Evolutionary conservation across 2,797 vertebrate species (phyloP).

Genomic region (Taeniopygia guttata): DNA sequence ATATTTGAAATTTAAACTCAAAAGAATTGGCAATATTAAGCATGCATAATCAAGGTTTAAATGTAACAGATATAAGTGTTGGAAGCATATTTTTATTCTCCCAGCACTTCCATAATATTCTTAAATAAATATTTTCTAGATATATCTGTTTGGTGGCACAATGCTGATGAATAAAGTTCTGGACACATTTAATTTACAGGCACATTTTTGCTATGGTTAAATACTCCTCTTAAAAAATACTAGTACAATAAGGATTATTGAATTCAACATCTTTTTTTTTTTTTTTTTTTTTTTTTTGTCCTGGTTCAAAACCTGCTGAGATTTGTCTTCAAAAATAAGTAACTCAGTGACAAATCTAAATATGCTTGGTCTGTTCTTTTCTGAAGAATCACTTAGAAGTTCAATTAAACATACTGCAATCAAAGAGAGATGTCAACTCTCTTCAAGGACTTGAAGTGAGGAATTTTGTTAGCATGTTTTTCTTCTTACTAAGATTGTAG

Average conservation of each 20-base stretch:
- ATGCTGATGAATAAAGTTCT: neutral
- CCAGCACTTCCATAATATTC: neutral
- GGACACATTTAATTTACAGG: neutral
- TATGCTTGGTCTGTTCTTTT: neutral
- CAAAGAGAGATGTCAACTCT: neutral
- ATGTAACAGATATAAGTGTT: neutral
- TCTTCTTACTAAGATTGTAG: neutral
- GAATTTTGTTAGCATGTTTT: neutral
- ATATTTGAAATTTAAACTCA: constrained; percentile 42
- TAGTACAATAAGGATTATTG: neutral
- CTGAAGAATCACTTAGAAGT: constrained; percentile 38
- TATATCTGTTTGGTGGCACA: neutral
- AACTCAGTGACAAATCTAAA: neutral
- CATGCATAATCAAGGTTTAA: constrained; percentile 36
- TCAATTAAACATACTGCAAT: constrained; percentile 20
- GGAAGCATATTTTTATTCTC: neutral
- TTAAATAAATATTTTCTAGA: neutral
- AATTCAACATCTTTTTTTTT: neutral
- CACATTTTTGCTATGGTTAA: neutral
- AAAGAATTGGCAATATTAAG: constrained; percentile 25
- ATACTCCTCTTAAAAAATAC: neutral
- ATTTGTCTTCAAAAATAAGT: neutral
- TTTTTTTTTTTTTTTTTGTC: neutral
- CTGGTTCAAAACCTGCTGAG: neutral
- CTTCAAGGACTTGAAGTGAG: neutral